Evolutionary conservation across 2,888 invertebrate genomes (phyloP), one percentile per base, ranked within the genome.

Genomic region (Ormyrus pomaceus): DNA sequence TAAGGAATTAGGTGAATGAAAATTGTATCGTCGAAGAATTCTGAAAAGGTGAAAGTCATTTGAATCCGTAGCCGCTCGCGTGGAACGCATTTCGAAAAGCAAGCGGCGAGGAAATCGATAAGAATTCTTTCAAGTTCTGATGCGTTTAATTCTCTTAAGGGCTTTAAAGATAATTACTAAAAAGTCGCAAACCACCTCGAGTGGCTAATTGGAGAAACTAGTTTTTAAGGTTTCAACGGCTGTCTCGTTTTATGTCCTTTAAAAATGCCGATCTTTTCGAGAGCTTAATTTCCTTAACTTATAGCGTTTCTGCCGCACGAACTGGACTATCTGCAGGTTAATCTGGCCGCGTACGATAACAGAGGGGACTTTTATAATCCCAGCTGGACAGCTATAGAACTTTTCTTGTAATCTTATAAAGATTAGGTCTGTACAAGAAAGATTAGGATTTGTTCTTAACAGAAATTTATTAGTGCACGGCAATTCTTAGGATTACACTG

Each of bases 171-270:
- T 58, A 50, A 77, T 65, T 58, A 58, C 34, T 58, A 3, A 69
- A 58, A 77, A 70, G 45, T 70, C 45, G 9, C 6, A 10, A 45
- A 46, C 34, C 13, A 34, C 34, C 6, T 19, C 19, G 7, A 50
- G 34, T n/a, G n/a, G 9, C 50, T 55, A 45, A 62, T 48, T 50
- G 55, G 2, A 48, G 48, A 64, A 56, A 74, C 62, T 13, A 56
- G 34, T 34, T 65, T 65, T 64, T 56, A 65, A 50, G 34, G 77
- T 71, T 65, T 77, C 58, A 50, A n/a, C 46, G 56, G 19, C 46
- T 5, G 34, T 34, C 34, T 34, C 34, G 19, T 34, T 9, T 62
- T 65, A 45, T 53, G 9, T 7, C n/a, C 45, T 55, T 74, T 55
- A 46, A 68, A 34, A 45, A 62, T 53, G 51, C n/a, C 46, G 13